phyloP scores from a whole-genome alignment of 2,797 vertebrate genomes.

The Distichodus sexfasciatus region DNA sequence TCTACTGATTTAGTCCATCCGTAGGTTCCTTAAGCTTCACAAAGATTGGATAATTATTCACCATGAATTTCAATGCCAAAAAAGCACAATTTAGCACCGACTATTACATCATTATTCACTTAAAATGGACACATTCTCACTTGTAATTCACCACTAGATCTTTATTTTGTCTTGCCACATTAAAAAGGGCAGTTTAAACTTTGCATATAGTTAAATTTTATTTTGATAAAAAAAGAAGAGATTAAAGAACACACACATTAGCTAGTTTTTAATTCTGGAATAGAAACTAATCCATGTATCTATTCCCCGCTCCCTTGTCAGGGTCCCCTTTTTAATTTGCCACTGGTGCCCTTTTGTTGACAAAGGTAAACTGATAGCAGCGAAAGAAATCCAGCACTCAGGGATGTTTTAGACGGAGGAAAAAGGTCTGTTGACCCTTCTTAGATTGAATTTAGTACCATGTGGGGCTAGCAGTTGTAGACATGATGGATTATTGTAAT shows the following conservation, averaged over 20 bases:
- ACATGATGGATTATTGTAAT: constrained; percentile 99
- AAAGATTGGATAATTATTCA: constrained; percentile 26
- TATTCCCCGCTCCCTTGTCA: constrained; percentile 73
- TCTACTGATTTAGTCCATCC: constrained; percentile 71
- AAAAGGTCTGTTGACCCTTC: constrained; percentile 89
- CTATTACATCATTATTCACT: too few relatives aligned
- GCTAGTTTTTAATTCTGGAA: constrained; percentile 21
- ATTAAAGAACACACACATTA: not conserved
- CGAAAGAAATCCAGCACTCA: constrained; percentile 75
- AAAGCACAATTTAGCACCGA: not conserved
- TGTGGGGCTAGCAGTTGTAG: constrained; percentile 85
- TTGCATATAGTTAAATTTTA: constrained; percentile 8
- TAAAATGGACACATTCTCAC: too few relatives aligned
- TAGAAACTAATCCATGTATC: constrained; percentile 12
- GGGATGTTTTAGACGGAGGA: constrained; percentile 55
- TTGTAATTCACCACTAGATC: too few relatives aligned
- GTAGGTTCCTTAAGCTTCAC: constrained; percentile 62
- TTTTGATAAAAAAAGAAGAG: not conserved
- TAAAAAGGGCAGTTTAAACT: too few relatives aligned
- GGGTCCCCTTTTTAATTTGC: constrained; percentile 76
- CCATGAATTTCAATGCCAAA: constrained; percentile 5
- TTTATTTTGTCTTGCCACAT: too few relatives aligned
- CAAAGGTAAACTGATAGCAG: constrained; percentile 91
- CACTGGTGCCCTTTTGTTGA: constrained; percentile 86
- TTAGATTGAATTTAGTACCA: constrained; percentile 93